Evolutionary conservation across 2,113 vertebrate genomes (phyloP).

Genomic region (Emydura subglobosa): DNA sequence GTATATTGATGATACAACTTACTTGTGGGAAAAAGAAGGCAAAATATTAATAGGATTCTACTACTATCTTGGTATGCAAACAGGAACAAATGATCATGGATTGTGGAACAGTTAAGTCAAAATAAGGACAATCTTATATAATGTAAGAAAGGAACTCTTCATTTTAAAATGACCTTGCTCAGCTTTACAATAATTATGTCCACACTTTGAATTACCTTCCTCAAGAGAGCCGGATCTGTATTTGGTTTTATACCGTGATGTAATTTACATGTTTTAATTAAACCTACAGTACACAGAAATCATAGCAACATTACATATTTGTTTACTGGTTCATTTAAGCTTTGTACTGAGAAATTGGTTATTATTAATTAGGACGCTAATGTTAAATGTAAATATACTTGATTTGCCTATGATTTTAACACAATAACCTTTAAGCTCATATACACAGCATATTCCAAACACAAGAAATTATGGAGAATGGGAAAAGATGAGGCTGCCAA

Average conservation of each 20-base stretch:
- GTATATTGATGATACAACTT: neutral
- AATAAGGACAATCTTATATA: neutral
- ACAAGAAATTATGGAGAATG: conserved; percentile 8
- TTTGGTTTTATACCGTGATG: neutral
- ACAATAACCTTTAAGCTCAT: neutral
- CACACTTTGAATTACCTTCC: neutral
- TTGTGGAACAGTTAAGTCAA: neutral
- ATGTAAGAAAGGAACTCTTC: neutral
- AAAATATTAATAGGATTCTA: neutral
- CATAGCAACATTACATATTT: neutral
- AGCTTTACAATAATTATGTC: neutral
- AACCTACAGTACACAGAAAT: neutral
- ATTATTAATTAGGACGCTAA: conserved; percentile 33
- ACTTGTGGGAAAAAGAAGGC: neutral
- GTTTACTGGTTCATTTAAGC: conserved; percentile 34
- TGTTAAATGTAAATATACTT: neutral
- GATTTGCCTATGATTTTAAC: neutral
- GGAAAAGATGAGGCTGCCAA: conserved; percentile 14
- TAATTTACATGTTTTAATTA: neutral
- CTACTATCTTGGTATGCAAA: neutral
- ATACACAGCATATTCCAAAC: conserved; percentile 22
- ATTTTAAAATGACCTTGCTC: neutral
- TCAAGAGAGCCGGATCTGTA: neutral
- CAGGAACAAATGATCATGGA: neutral
- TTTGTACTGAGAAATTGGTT: conserved; percentile 43